Evolutionary conservation across 2,113 vertebrate species (phyloP), one percentile per base, ranked within the genome.

Genomic region (western clawed frog (Xenopus tropicalis)): DNA sequence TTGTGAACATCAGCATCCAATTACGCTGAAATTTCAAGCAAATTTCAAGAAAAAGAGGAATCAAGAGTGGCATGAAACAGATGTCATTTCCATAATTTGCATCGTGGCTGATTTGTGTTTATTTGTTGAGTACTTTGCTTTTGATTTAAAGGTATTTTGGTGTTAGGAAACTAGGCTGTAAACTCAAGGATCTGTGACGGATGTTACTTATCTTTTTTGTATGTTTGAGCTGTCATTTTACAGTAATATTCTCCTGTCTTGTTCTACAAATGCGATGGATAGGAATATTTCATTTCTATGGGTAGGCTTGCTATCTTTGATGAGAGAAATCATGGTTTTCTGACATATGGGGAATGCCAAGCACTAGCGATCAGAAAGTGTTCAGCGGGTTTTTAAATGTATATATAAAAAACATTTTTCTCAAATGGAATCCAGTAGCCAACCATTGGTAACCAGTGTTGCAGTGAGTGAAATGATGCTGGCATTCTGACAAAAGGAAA

Each of bases 101-200:
- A 74, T 74, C 64, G 43, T n/a, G 72, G 66, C 46, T 74, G 66
- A 74, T 74, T 74, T 74, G 72, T 67, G 65, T 74, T 69, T 74
- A 69, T 74, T 69, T 68, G 42, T 61, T n/a, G 61, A 74, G 56
- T 51, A 62, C 44, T 69, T 66, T 66, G 62, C 71, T 57, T 66
- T 46, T 61, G 72, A 74, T 74, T 74, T 61, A 66, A 43, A 48
- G 16, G 57, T 4, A 24, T 59, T 59, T 59, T 14, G 12, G 46
- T 14, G 57, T 59, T 10, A 22, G 5, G 4, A 59, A 59, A 21
- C 14, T 19, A 17, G 17, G 1, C 22, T 25, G 43, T 22, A 20
- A 21, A 61, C 54, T 74, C 13, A 10, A 51, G 13, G 29, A 37
- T 61, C n/a, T 66, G 20, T 48, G 3, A 23, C 12, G 20, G 21